Evolutionary conservation across 2,797 vertebrate genomes (phyloP).

Genomic region (Steatocranus sp.): DNA sequence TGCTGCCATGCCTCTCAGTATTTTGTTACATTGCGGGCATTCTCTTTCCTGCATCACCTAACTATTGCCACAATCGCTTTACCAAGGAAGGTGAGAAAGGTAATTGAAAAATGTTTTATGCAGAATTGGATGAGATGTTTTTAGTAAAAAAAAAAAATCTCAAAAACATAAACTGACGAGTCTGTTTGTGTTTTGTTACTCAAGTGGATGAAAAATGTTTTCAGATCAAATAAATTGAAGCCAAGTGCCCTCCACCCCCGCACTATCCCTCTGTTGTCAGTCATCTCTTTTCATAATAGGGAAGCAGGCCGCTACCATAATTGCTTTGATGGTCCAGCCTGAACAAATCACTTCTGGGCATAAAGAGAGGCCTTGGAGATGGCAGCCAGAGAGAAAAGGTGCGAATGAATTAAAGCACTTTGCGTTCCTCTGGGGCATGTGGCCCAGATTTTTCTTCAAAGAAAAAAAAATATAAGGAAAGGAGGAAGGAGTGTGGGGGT

Average conservation of each 20-base stretch:
- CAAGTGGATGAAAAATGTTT: slow-evolving; percentile 57
- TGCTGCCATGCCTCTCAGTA: slow-evolving; percentile 52
- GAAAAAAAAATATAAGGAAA: slow-evolving; percentile 76
- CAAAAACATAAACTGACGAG: slow-evolving; percentile 38
- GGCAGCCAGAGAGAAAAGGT: slow-evolving; percentile 97
- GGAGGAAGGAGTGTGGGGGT: slow-evolving; percentile 62
- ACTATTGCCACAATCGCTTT: slow-evolving; percentile 20
- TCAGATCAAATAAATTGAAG: slow-evolving; percentile 75
- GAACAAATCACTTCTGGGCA: slow-evolving; percentile 99
- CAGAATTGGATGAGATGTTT: slow-evolving; percentile 30
- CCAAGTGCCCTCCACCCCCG: slow-evolving; percentile 68
- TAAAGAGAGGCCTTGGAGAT: slow-evolving; percentile 93
- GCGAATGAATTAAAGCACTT: slow-evolving; percentile 98
- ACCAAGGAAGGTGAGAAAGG: slow-evolving; percentile 36
- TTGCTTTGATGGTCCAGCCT: slow-evolving; percentile 99
- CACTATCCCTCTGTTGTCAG: slow-evolving; percentile 85
- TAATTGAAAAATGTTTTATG: slow-evolving; percentile 46
- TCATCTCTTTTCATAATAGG: slow-evolving; percentile 94
- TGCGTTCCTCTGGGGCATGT: slow-evolving; percentile 96
- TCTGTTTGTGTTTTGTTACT: slow-evolving; percentile 67
- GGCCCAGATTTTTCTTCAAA: slow-evolving; percentile 92
- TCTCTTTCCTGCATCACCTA: slow-evolving; percentile 31
- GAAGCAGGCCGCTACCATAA: slow-evolving; percentile 91
- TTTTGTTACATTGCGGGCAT: slow-evolving; percentile 59
- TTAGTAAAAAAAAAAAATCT: slow-evolving; percentile 24